Conservation (phyloP, 2,888 invertebrate species). For the Netelia virgata region DNA sequence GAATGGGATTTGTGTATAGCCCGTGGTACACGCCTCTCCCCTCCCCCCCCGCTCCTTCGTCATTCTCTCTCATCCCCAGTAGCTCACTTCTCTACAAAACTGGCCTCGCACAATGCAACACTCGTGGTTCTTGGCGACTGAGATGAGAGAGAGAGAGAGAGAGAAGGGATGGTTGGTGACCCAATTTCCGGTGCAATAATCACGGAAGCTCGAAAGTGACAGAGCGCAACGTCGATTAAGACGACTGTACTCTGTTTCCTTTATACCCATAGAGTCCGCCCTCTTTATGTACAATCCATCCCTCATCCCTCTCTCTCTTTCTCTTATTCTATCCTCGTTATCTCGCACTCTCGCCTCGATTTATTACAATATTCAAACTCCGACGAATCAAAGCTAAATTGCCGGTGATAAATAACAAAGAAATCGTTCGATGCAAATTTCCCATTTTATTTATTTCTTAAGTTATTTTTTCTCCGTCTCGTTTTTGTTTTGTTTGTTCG, state of each 20-base stretch:
- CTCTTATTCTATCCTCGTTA: neutral
- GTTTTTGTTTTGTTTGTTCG: too few relatives aligned
- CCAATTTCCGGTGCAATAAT: constrained; percentile 63
- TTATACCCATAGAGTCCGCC: neutral
- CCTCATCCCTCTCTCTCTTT: constrained; percentile 3
- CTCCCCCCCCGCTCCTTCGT: neutral
- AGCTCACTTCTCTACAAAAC: constrained; percentile 19
- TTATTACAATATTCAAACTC: constrained; percentile 32
- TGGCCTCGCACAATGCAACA: constrained; percentile 28
- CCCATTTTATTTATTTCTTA: neutral
- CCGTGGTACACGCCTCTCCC: constrained; percentile 26
- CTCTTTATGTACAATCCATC: neutral
- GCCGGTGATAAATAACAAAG: constrained; percentile 16
- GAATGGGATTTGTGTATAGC: constrained; percentile 42
- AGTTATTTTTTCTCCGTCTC: neutral
- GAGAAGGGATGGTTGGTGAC: constrained; percentile 55
- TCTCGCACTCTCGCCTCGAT: constrained; percentile 18
- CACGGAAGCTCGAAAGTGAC: constrained; percentile 55
- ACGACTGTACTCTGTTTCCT: constrained; percentile 12
- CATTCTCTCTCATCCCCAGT: neutral
- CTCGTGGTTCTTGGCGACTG: constrained; percentile 9
- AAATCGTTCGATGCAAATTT: constrained; percentile 2
- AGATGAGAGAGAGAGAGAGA: neutral
- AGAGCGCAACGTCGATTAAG: constrained; percentile 61
- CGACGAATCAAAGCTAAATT: constrained; percentile 4